These are phyloP conservation scores for Enteromius radiatus DNA, from an alignment of 2,797 vertebrate species.

Conservation along the genomic window DNA sequence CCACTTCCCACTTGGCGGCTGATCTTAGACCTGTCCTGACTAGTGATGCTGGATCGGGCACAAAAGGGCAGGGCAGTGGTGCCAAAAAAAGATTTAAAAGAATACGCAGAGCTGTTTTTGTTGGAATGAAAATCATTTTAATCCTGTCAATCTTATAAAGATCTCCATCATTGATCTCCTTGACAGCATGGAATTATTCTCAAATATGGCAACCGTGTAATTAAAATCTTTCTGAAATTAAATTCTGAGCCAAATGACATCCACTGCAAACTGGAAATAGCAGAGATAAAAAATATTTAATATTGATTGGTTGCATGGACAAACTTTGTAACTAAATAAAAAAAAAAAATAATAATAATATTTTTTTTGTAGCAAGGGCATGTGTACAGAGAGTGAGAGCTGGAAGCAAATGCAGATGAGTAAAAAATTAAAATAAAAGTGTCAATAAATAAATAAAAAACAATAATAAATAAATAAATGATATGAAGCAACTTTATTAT, in stretches of 20 bases:
- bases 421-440: too few relatives aligned
- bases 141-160: not conserved
- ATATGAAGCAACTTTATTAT: not conserved
- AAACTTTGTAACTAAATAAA: not conserved
- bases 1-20: constrained; percentile 21
- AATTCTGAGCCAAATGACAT: not conserved
- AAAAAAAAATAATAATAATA: not conserved
- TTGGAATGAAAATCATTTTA: not conserved
- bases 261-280: not conserved
- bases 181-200: not conserved
- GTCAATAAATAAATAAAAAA: too few relatives aligned
- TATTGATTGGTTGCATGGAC: not conserved
- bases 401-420: not conserved
- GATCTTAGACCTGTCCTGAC: constrained; percentile 16
- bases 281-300: not conserved
- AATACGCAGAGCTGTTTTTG: not conserved
- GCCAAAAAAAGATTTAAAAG: not conserved
- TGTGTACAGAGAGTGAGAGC: not conserved
- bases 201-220: not conserved
- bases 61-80: not conserved
- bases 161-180: not conserved
- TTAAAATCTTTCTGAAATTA: not conserved
- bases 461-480: not conserved
- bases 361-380: not conserved
- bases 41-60: not conserved